Evolutionary conservation across 2,797 vertebrate genomes (phyloP).

Genomic region (Amblyopsis hoosieri): DNA sequence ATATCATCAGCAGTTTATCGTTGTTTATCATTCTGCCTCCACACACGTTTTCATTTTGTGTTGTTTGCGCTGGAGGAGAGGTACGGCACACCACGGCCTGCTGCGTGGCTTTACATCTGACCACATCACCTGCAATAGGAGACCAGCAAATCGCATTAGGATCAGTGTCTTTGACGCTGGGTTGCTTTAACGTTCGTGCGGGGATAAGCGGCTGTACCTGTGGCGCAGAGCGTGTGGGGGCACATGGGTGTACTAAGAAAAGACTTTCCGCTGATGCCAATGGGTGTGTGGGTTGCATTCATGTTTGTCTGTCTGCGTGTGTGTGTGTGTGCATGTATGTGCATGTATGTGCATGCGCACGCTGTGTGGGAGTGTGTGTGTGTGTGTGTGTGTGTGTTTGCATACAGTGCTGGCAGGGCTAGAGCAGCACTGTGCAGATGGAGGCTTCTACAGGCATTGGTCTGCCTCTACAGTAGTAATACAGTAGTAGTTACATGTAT

Average conservation of each 20-base stretch:
- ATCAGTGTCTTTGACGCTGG: slow-evolving; percentile 11
- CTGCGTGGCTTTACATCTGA: slow-evolving; percentile 21
- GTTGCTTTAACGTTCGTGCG: not conserved
- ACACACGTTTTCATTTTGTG: too few species aligned
- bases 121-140: not conserved
- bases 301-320: slow-evolving; percentile 12
- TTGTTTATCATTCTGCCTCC: too few species aligned
- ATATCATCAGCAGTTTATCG: too few species aligned
- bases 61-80: slow-evolving; percentile 7
- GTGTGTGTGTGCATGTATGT: slow-evolving; percentile 17
- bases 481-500: too few species aligned
- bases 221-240: slow-evolving; percentile 11
- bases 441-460: slow-evolving; percentile 71
- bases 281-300: slow-evolving; percentile 12
- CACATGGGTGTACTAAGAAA: slow-evolving; percentile 15
- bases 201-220: slow-evolving; percentile 5
- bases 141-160: not conserved
- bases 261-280: slow-evolving; percentile 19
- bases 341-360: slow-evolving; percentile 17
- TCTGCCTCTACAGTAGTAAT: slow-evolving; percentile 51
- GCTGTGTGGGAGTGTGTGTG: slow-evolving; percentile 28
- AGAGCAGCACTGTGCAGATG: slow-evolving; percentile 74
- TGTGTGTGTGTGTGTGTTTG: slow-evolving; percentile 10
- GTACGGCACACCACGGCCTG: not conserved
- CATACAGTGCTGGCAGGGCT: slow-evolving; percentile 48